Evolutionary conservation across 2,113 vertebrate species (phyloP).

Genomic region (Cavia aperea): DNA sequence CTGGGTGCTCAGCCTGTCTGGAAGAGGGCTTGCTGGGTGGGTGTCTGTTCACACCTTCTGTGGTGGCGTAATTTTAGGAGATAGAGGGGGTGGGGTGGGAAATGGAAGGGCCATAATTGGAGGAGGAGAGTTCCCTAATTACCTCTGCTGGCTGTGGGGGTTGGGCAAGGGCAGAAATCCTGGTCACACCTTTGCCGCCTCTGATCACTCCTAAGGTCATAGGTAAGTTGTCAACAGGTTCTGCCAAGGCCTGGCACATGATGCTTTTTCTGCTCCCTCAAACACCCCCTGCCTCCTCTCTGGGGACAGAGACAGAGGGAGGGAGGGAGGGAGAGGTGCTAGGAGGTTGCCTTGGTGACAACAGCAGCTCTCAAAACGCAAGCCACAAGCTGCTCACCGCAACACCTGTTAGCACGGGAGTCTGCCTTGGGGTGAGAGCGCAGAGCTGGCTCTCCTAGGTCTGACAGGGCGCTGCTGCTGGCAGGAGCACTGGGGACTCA

Average conservation of each 20-base stretch:
- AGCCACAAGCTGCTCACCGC: constrained; percentile 56
- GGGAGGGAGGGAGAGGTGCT: no score
- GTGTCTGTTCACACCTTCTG: not conserved
- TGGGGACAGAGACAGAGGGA: not conserved
- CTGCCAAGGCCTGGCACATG: constrained; percentile 48
- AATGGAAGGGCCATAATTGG: not conserved
- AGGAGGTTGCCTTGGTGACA: not conserved
- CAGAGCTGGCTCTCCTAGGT: not conserved
- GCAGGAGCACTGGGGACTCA: not conserved
- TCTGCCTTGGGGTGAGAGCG: not conserved
- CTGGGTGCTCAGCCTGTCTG: not conserved
- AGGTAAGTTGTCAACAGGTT: constrained; percentile 20
- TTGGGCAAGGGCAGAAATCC: not conserved
- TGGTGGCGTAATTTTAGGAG: constrained; percentile 48
- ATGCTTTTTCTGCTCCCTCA: constrained; percentile 42
- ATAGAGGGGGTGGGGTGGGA: constrained; percentile 2
- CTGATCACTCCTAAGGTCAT: not conserved
- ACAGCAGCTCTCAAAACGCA: constrained; percentile 27
- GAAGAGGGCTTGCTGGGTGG: not conserved
- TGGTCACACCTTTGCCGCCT: not conserved
- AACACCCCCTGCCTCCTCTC: not conserved
- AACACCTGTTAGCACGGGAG: constrained; percentile 55
- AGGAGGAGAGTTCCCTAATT: constrained; percentile 23
- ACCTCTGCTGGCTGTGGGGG: not conserved
- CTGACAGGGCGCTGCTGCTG: no score